Evolutionary conservation across 2,113 vertebrate genomes (phyloP).

Genomic region (Isichthys henryi): DNA sequence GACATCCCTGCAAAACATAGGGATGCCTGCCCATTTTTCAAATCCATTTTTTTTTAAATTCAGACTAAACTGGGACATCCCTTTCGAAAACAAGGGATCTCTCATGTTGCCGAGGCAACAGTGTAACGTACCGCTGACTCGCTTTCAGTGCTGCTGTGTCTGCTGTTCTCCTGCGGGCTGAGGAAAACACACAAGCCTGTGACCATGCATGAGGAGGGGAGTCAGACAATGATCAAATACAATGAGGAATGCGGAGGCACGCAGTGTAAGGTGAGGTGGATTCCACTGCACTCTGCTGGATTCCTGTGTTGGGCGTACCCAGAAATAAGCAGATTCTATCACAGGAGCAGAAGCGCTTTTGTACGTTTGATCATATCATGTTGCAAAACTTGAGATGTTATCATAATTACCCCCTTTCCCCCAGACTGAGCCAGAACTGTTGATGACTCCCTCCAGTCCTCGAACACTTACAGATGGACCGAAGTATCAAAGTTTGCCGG

Average conservation of each 20-base stretch:
- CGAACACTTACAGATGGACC: background rate
- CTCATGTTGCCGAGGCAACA: background rate
- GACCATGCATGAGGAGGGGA: constrained; percentile 32
- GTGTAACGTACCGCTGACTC: background rate
- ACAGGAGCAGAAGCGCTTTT: no score
- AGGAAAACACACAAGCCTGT: background rate
- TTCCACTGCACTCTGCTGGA: background rate
- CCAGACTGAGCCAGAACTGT: constrained; percentile 29
- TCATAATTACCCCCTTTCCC: background rate
- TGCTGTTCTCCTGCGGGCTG: constrained; percentile 24
- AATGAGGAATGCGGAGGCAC: constrained; percentile 56
- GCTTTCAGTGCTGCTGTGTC: constrained; percentile 45
- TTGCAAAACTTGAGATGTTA: background rate
- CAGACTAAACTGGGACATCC: background rate
- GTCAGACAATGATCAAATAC: constrained; percentile 56
- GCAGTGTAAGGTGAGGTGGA: constrained; percentile 37
- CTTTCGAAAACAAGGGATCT: background rate
- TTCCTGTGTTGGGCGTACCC: background rate
- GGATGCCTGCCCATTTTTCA: background rate
- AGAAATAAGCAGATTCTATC: background rate
- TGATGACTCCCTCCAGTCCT: background rate
- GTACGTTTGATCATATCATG: background rate
- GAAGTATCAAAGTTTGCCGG: constrained; percentile 17
- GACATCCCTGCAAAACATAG: background rate
- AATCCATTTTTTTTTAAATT: background rate